phyloP scores from a whole-genome alignment of 2,113 vertebrate species.

The Ranitomeya variabilis region DNA sequence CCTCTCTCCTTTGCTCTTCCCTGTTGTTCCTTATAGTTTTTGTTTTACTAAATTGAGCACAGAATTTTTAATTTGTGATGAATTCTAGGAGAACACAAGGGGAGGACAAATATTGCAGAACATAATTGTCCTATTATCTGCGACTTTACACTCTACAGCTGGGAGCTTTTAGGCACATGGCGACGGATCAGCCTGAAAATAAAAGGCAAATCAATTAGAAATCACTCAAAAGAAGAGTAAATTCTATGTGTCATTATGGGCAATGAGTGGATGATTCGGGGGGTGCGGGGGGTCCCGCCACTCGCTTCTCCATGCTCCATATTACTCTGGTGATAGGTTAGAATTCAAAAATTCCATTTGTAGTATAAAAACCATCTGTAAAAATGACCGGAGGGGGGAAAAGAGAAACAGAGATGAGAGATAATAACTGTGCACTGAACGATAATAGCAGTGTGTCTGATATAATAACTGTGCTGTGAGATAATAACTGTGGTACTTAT shows the following conservation, averaged over 20 bases:
- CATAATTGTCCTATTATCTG: not conserved
- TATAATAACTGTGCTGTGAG: not conserved
- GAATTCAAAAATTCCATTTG: not conserved
- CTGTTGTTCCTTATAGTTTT: not conserved
- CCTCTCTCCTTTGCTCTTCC: not conserved
- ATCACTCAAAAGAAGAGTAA: not conserved
- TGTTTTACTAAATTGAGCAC: not conserved
- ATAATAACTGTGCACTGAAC: not conserved
- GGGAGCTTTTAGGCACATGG: not conserved
- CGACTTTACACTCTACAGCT: not conserved
- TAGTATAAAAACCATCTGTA: not conserved
- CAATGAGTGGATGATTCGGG: not conserved
- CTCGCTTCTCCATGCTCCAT: not conserved
- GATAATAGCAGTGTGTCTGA: not conserved
- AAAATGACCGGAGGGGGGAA: not conserved
- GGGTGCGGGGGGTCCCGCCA: not conserved
- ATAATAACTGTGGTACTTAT: not conserved
- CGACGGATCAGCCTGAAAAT: not conserved
- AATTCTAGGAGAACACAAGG: not conserved
- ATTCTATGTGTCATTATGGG: not conserved
- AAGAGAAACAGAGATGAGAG: not conserved
- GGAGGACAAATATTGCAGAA: not conserved
- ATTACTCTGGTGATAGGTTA: not conserved
- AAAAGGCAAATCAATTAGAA: conserved; percentile 12
- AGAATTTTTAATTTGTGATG: not conserved